These are phyloP conservation scores for Beris chalybata DNA, from an alignment of 2,888 invertebrate genomes.

Conservation along the genomic window DNA sequence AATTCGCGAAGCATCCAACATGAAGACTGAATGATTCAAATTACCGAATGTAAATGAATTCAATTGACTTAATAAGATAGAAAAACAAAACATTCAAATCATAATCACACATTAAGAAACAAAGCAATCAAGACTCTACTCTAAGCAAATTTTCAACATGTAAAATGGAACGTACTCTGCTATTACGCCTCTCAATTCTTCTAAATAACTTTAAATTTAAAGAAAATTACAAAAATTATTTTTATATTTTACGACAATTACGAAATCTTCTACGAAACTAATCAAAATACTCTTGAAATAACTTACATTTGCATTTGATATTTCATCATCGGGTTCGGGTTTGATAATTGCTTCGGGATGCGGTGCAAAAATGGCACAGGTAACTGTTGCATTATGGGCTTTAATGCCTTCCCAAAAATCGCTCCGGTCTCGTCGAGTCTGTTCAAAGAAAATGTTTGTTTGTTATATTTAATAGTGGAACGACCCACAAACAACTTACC, in stretches of 20 bases:
- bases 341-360: slow-evolving; percentile 89
- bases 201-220: slow-evolving; percentile 28
- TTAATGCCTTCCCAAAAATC: slow-evolving; percentile 97
- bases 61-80: too few species aligned
- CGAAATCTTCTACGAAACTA: slow-evolving; percentile 1
- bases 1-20: too few species aligned
- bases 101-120: slow-evolving; percentile 2
- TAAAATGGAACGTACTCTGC: slow-evolving; percentile 22
- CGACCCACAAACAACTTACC: slow-evolving; percentile 50
- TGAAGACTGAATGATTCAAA: too few species aligned
- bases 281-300: background rate
- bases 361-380: slow-evolving; percentile 96
- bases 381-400: slow-evolving; percentile 94
- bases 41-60: too few species aligned
- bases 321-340: slow-evolving; percentile 64
- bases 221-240: slow-evolving; percentile 2
- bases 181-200: slow-evolving; percentile 28
- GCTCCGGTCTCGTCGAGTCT: slow-evolving; percentile 86
- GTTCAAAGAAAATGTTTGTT: slow-evolving; percentile 2
- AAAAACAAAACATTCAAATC: too few species aligned
- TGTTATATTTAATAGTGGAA: background rate
- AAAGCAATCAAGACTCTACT: background rate
- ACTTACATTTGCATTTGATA: slow-evolving; percentile 51
- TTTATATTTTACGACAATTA: background rate
- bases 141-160: background rate